Evolutionary conservation across 64 coral and sea anemone species (phyloP).

Genomic region (Montipora sp.): DNA sequence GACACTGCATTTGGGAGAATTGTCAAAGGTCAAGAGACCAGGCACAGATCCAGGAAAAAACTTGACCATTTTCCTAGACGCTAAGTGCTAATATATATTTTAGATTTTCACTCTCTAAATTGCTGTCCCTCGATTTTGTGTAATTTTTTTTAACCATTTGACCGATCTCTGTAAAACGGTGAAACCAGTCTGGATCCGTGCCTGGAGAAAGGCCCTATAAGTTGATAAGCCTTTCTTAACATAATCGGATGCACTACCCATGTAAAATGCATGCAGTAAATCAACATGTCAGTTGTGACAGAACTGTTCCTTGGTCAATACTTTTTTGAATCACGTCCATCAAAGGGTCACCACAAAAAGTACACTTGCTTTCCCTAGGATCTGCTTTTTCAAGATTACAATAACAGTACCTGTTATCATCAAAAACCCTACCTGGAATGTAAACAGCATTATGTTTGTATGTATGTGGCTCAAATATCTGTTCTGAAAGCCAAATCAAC

Average conservation of each 20-base stretch:
- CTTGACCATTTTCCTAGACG: too few species aligned
- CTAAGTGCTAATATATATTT: too few species aligned
- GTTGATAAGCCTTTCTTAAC: too few species aligned
- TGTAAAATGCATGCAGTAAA: too few species aligned
- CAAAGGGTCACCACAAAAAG: constrained; percentile 37
- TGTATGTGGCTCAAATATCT: constrained; percentile 70
- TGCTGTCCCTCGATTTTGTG: too few species aligned
- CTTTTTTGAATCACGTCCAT: constrained; percentile 26
- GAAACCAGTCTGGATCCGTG: too few species aligned
- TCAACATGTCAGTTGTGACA: constrained; percentile 8
- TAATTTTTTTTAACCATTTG: too few species aligned
- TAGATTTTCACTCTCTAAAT: too few species aligned
- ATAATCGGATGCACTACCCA: neutral
- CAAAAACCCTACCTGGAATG: constrained; percentile 51
- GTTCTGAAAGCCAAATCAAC: constrained; percentile 84
- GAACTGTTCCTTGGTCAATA: constrained; percentile 8
- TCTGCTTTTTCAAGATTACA: constrained; percentile 33
- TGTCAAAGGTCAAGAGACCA: neutral
- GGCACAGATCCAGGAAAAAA: too few species aligned
- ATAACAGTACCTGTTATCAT: constrained; percentile 5
- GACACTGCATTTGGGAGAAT: constrained; percentile 4
- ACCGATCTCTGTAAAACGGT: too few species aligned
- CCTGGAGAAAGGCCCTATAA: too few species aligned
- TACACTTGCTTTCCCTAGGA: constrained; percentile 35
- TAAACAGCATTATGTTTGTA: constrained; percentile 61